Evolutionary conservation across 2,888 invertebrate genomes (phyloP).

Genomic region (Amphipyra berbera): DNA sequence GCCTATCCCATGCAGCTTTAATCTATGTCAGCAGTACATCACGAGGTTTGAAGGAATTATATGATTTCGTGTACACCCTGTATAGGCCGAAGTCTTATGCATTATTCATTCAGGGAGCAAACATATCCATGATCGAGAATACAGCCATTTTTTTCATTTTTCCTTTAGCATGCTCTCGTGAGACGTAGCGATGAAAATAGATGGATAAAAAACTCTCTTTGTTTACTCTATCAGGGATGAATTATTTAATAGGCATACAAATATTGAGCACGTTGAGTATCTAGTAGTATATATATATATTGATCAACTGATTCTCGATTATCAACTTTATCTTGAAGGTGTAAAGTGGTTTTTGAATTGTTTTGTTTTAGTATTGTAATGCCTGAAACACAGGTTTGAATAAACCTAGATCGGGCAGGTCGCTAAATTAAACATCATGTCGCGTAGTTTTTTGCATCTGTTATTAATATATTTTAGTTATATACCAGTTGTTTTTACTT

Average conservation of each 20-base stretch:
- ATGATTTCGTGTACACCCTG: too few relatives aligned
- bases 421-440: too few relatives aligned
- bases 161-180: not conserved
- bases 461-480: too few relatives aligned
- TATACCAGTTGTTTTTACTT: too few relatives aligned
- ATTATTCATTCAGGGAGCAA: not conserved
- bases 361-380: too few relatives aligned
- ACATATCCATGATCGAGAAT: not conserved
- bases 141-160: not conserved
- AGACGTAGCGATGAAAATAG: conserved; percentile 2
- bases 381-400: too few relatives aligned
- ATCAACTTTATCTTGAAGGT: not conserved
- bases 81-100: not conserved
- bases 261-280: not conserved
- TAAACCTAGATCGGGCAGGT: too few relatives aligned
- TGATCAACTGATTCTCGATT: not conserved
- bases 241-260: conserved; percentile 13
- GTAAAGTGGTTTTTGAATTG: not conserved
- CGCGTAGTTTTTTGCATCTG: too few relatives aligned
- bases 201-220: conserved; percentile 9
- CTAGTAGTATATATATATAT: too few relatives aligned
- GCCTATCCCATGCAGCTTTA: too few relatives aligned
- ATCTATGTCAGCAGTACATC: too few relatives aligned
- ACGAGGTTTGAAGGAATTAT: too few relatives aligned
- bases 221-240: conserved; percentile 10